phyloP scores from a whole-genome alignment of 1,140 invertebrate species.

The Mesaphorura yosii region DNA sequence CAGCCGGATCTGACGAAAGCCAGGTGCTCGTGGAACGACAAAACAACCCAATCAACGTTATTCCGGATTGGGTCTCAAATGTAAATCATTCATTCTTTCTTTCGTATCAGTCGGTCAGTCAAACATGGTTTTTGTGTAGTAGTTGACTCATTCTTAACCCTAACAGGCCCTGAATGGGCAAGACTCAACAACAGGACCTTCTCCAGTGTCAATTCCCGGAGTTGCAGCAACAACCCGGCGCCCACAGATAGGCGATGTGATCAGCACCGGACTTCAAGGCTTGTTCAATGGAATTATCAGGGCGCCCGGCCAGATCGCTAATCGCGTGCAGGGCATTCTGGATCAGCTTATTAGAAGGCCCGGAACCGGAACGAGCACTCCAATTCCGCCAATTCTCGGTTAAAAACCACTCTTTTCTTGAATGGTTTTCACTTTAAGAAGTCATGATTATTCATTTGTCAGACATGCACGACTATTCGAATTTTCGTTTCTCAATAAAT shows the following conservation, averaged over 20 bases:
- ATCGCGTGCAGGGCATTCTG: background rate
- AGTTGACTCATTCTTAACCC: background rate
- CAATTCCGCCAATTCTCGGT: no score
- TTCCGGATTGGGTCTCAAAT: background rate
- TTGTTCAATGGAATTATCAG: background rate
- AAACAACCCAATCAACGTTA: no score
- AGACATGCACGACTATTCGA: no score
- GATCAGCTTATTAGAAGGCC: background rate
- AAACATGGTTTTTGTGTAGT: background rate
- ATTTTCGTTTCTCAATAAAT: no score
- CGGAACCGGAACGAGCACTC: background rate
- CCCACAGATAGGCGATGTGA: background rate
- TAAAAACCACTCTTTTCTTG: no score
- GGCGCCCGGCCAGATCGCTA: slow-evolving; percentile 1
- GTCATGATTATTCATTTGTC: no score
- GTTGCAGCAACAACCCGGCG: background rate
- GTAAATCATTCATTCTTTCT: background rate
- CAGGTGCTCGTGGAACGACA: no score
- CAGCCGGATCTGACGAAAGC: no score
- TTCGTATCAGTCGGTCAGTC: background rate
- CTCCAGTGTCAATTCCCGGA: no score
- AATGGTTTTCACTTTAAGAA: no score
- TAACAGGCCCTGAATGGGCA: no score
- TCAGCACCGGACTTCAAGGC: background rate
- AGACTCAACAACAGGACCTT: no score